Conservation (phyloP, 2,113 vertebrate genomes). For the Glaucomys volans region DNA sequence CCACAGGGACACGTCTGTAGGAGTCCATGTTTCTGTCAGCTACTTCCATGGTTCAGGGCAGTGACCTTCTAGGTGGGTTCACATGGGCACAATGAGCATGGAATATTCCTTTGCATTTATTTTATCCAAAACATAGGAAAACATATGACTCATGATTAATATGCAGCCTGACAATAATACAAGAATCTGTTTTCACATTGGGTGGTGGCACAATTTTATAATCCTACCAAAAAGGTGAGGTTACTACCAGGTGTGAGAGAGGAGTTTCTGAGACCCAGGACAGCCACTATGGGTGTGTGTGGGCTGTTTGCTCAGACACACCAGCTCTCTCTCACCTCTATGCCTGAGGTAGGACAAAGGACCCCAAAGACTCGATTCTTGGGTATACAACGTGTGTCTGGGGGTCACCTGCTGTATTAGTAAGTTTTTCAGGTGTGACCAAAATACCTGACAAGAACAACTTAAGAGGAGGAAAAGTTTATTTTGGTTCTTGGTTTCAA, state of each 20-base stretch:
- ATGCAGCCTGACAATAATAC: neutral
- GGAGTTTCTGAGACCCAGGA: neutral
- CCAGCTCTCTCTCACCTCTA: neutral
- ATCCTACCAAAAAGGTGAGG: neutral
- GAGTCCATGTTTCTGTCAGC: neutral
- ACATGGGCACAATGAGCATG: neutral
- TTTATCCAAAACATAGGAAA: neutral
- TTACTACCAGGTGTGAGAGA: neutral
- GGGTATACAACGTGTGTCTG: neutral
- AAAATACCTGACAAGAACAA: too few species aligned
- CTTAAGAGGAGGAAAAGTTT: too few species aligned
- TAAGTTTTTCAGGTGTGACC: too few species aligned
- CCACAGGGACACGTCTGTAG: neutral
- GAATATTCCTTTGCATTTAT: neutral
- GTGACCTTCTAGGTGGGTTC: neutral
- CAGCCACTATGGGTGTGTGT: fast-evolving
- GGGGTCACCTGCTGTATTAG: neutral
- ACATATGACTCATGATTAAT: neutral
- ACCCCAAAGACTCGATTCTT: neutral
- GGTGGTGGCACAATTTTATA: neutral
- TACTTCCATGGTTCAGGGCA: neutral
- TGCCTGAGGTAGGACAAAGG: neutral
- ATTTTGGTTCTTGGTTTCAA: too few species aligned
- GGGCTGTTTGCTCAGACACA: neutral
- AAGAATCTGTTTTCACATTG: neutral